phyloP scores from a whole-genome alignment of 2,797 vertebrate genomes.

The Pseudomugil gertrudae region DNA sequence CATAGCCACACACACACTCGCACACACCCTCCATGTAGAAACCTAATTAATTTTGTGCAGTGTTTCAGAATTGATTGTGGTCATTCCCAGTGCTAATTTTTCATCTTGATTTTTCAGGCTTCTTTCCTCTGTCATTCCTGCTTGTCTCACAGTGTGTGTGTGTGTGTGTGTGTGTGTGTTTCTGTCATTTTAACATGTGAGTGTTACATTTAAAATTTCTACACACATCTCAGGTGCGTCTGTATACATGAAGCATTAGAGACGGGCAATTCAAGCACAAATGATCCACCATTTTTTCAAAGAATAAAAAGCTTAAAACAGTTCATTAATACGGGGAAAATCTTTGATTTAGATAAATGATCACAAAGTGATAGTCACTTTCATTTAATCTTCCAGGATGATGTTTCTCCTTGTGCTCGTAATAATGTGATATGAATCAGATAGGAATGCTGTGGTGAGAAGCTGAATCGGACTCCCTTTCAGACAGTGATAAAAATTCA shows the following conservation, averaged over 20 bases:
- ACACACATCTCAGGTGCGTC: background rate
- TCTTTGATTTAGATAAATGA: no score
- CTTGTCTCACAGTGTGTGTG: conserved; percentile 7
- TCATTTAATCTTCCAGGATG: no score
- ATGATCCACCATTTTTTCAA: no score
- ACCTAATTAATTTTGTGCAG: conserved; percentile 94
- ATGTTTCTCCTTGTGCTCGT: no score
- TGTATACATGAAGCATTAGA: background rate
- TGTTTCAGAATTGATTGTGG: conserved; percentile 93
- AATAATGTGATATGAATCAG: no score
- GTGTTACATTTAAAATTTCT: background rate
- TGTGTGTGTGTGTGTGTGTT: background rate
- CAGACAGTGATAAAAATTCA: no score
- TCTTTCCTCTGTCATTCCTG: conserved; percentile 43
- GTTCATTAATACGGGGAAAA: no score
- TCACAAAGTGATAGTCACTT: no score
- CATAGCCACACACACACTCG: conserved; percentile 74
- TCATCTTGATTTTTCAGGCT: conserved; percentile 86
- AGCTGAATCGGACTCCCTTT: no score
- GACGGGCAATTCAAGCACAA: no score
- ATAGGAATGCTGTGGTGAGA: no score
- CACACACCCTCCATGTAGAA: conserved; percentile 87
- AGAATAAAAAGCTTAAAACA: no score
- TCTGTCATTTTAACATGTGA: background rate
- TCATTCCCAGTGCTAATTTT: conserved; percentile 92